phyloP scores from a whole-genome alignment of 2,113 vertebrate genomes.

The Mixornis gularis region DNA sequence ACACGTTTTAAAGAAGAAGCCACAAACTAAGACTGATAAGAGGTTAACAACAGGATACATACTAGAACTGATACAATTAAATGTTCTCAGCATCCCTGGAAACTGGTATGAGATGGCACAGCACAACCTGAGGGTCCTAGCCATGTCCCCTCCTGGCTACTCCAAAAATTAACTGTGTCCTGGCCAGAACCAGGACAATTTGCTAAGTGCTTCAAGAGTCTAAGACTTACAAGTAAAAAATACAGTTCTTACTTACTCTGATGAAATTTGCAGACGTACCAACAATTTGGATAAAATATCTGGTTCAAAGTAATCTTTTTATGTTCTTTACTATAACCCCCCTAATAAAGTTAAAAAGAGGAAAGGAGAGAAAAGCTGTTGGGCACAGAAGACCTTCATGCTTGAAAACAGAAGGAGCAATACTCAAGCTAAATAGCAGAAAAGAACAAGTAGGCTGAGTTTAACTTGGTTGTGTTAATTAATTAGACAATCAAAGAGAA shows the following conservation, averaged over 20 bases:
- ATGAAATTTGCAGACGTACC: neutral
- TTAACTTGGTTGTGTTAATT: neutral
- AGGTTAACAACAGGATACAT: neutral
- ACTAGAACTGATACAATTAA: neutral
- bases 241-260: neutral
- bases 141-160: neutral
- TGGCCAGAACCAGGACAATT: neutral
- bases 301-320: neutral
- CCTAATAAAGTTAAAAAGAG: neutral
- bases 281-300: neutral
- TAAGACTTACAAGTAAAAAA: neutral
- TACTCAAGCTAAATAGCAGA: neutral
- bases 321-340: neutral
- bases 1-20: rapidly evolving
- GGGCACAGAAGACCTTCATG: neutral
- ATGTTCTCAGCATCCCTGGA: neutral
- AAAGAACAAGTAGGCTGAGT: neutral
- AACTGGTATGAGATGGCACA: neutral
- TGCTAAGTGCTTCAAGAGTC: neutral
- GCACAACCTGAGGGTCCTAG: neutral
- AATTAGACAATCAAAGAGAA: neutral
- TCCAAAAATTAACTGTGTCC: neutral
- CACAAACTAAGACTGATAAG: neutral
- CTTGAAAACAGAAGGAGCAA: neutral
- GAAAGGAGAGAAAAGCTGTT: neutral